phyloP scores from a whole-genome alignment of 2,797 vertebrate species.

The Sebastes minor region DNA sequence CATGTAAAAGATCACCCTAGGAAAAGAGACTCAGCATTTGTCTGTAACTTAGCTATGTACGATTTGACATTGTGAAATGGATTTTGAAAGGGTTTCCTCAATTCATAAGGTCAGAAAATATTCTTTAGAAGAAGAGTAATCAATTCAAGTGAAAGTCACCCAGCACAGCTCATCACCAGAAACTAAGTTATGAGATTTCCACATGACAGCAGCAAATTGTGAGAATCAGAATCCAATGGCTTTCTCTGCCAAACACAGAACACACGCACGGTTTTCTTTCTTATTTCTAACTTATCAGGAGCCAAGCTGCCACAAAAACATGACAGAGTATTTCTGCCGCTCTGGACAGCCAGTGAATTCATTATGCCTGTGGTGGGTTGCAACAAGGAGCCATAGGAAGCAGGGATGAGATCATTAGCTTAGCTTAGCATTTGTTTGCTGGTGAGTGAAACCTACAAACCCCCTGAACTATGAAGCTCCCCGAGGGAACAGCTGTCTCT shows the following conservation, averaged over 20 bases:
- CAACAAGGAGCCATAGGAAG: constrained; percentile 12
- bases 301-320: constrained; percentile 83
- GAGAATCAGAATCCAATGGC: not conserved
- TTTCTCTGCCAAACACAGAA: not conserved
- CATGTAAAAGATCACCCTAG: not conserved
- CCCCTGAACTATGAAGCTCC: constrained; percentile 42
- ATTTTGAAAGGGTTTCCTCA: not conserved
- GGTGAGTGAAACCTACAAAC: constrained; percentile 29
- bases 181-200: not conserved
- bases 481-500: constrained; percentile 71
- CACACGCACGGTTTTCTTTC: not conserved
- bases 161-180: not conserved
- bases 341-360: constrained; percentile 54
- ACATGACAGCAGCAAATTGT: not conserved
- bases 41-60: not conserved
- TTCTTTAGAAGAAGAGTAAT: not conserved
- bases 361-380: constrained; percentile 46
- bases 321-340: constrained; percentile 63
- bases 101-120: not conserved
- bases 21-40: not conserved
- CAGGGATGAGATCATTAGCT: constrained; percentile 36
- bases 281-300: constrained; percentile 5
- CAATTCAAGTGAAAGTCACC: not conserved
- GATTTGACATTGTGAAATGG: not conserved
- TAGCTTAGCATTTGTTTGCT: constrained; percentile 44